These are phyloP conservation scores for Nanorana parkeri DNA, from an alignment of 2,113 vertebrate species.

Conservation along the genomic window DNA sequence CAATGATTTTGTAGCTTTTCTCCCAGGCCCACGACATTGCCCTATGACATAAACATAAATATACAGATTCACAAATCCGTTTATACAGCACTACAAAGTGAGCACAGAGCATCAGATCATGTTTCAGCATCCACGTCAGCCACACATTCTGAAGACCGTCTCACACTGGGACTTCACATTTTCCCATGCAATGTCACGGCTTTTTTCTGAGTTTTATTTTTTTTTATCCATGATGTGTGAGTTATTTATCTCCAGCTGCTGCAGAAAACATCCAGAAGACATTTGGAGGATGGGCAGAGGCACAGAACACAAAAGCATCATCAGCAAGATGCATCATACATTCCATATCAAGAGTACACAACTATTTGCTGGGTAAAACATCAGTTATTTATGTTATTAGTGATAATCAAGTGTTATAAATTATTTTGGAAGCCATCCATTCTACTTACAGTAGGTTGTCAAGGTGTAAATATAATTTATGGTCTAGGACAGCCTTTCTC, in stretches of 20 bases:
- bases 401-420: too few species aligned
- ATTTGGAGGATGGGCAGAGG: too few species aligned
- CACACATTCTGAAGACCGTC: not conserved
- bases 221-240: not conserved
- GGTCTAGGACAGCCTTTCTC: too few species aligned
- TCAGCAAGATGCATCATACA: too few species aligned
- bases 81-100: slow-evolving; percentile 8
- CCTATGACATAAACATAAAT: slow-evolving; percentile 7
- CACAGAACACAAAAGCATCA: too few species aligned
- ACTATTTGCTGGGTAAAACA: too few species aligned
- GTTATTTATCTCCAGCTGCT: slow-evolving; percentile 13
- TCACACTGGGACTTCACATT: slow-evolving; percentile 8
- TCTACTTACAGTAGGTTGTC: too few species aligned
- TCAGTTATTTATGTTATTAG: too few species aligned
- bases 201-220: not conserved
- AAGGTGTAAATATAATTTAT: too few species aligned
- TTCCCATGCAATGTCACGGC: slow-evolving; percentile 21
- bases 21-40: not conserved
- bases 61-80: not conserved
- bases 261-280: slow-evolving; percentile 7
- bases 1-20: not conserved
- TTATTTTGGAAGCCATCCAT: too few species aligned
- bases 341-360: too few species aligned
- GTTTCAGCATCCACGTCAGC: not conserved
- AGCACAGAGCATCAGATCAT: not conserved